These are phyloP conservation scores for Ligdia adustata DNA, from an alignment of 2,888 invertebrate species.

Conservation along the genomic window DNA sequence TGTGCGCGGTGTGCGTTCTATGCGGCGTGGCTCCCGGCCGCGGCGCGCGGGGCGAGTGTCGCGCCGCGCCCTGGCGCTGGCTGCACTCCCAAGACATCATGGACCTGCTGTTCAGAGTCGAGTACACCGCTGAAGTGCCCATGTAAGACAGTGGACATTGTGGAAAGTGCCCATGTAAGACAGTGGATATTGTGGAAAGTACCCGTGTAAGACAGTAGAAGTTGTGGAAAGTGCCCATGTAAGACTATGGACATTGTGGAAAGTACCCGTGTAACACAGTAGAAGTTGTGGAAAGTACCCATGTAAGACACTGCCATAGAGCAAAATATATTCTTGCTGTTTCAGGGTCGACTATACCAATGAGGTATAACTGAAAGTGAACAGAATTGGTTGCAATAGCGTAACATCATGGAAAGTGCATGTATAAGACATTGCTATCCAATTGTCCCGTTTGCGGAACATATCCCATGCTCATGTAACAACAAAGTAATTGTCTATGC, in stretches of 20 bases:
- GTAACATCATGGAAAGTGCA: no score
- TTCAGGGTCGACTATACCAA: no score
- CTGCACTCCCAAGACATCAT: conserved; percentile 65
- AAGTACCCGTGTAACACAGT: background rate
- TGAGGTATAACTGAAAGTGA: no score
- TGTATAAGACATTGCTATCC: no score
- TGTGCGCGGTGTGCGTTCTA: conserved; percentile 52
- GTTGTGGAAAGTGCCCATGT: background rate
- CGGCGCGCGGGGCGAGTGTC: conserved; percentile 30
- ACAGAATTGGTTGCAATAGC: no score
- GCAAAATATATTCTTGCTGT: no score
- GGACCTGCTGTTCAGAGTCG: conserved; percentile 67
- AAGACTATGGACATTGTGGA: background rate
- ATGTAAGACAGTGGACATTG: conserved; percentile 50
- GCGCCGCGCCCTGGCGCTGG: conserved; percentile 67
- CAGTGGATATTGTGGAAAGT: background rate
- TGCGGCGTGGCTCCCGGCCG: conserved; percentile 37
- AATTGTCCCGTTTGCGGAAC: no score
- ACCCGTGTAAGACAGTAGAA: background rate
- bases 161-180: background rate
- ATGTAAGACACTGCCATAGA: background rate
- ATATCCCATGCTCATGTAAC: no score
- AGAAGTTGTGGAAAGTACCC: background rate
- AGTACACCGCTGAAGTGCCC: conserved; percentile 74
- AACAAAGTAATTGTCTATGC: no score